Conservation (phyloP, 2,888 invertebrate genomes). For the Dolichomitus sp. region DNA sequence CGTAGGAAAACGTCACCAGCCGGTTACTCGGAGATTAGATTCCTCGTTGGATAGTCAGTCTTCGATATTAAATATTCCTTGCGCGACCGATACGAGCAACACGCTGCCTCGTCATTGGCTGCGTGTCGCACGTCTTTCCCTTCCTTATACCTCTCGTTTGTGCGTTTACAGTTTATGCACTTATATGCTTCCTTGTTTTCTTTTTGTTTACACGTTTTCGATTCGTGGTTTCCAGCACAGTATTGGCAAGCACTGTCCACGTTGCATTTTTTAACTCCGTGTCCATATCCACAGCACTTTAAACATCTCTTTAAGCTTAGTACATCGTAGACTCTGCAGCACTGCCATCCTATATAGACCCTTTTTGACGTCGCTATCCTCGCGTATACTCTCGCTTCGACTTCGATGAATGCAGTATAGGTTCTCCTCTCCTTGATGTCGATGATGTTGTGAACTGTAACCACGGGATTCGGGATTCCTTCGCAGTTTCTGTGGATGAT, state of each 20-base stretch:
- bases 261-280: background rate
- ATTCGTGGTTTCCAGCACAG: background rate
- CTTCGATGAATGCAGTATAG: background rate
- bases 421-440: background rate
- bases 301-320: background rate
- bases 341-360: background rate
- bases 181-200: background rate
- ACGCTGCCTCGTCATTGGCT: background rate
- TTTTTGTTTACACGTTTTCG: background rate
- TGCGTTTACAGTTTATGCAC: background rate
- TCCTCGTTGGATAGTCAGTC: background rate
- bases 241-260: background rate
- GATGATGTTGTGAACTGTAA: background rate
- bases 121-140: background rate
- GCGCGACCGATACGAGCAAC: background rate
- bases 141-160: background rate
- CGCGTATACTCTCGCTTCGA: background rate
- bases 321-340: background rate
- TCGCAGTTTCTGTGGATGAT: background rate
- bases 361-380: background rate
- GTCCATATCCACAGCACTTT: conserved; percentile 1
- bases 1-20: too few species aligned
- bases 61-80: background rate
- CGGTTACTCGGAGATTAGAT: background rate
- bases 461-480: background rate